These are phyloP conservation scores for Takifugu bimaculatus DNA, from an alignment of 2,113 vertebrate genomes.

Conservation along the genomic window DNA sequence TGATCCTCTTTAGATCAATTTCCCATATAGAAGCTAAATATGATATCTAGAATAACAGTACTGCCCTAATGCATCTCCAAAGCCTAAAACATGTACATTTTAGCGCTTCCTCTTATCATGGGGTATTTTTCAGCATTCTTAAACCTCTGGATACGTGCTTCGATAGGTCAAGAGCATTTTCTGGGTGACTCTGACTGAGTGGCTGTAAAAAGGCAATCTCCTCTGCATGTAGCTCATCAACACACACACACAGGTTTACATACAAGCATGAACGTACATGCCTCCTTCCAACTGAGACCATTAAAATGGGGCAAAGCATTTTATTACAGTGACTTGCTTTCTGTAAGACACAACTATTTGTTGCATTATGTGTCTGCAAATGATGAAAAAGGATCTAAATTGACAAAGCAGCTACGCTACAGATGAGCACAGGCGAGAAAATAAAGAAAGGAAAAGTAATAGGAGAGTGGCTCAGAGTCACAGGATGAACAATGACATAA, in stretches of 20 bases:
- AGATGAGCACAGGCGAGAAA: constrained; percentile 29
- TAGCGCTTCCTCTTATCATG: no score
- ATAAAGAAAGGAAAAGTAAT: constrained; percentile 40
- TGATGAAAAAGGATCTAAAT: constrained; percentile 53
- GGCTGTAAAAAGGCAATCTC: constrained; percentile 65
- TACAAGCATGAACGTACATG: background rate
- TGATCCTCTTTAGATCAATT: no score
- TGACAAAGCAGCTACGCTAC: constrained; percentile 28
- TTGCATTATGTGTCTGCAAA: constrained; percentile 45
- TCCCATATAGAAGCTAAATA: no score
- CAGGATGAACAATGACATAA: constrained; percentile 48
- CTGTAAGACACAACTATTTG: constrained; percentile 8
- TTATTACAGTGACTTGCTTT: constrained; percentile 37
- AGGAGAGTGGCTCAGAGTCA: constrained; percentile 40
- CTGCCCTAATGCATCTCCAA: no score
- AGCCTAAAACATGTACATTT: background rate
- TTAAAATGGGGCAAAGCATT: constrained; percentile 42
- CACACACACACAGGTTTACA: constrained; percentile 19
- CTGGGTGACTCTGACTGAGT: constrained; percentile 49
- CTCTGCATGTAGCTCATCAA: constrained; percentile 47
- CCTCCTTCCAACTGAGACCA: constrained; percentile 21
- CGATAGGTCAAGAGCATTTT: constrained; percentile 18
- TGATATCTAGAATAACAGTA: no score
- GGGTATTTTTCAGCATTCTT: background rate
- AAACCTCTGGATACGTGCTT: constrained; percentile 25